phyloP scores from a whole-genome alignment of 2,888 invertebrate species.

The Altica lythri region DNA sequence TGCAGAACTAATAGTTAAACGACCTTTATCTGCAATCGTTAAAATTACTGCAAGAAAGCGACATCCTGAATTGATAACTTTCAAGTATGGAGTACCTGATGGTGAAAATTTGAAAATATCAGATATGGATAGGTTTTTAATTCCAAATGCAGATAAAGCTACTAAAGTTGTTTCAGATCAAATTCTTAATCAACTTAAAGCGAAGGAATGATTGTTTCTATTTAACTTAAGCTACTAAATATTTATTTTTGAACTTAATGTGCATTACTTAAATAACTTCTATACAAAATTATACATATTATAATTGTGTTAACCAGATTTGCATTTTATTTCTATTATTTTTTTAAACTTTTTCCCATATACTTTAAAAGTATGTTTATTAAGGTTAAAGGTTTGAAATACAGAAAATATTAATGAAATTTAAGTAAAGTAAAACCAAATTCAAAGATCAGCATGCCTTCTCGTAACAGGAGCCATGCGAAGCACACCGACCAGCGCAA shows the following conservation, averaged over 20 bases:
- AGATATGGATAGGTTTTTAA: slow-evolving; percentile 90
- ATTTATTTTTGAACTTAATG: slow-evolving; percentile 24
- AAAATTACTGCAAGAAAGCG: slow-evolving; percentile 97
- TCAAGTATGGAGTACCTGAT: slow-evolving; percentile 89
- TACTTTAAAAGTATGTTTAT: too few relatives aligned
- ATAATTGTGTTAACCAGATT: slow-evolving; percentile 26
- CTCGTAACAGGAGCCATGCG: too few relatives aligned
- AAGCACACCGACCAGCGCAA: too few relatives aligned
- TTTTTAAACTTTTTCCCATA: too few relatives aligned
- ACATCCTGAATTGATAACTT: slow-evolving; percentile 94
- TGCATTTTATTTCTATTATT: slow-evolving; percentile 4
- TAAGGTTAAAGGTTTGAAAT: too few relatives aligned
- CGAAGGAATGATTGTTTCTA: slow-evolving; percentile 46
- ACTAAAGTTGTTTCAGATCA: slow-evolving; percentile 89
- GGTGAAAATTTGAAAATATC: slow-evolving; percentile 80
- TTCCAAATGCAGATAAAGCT: slow-evolving; percentile 88
- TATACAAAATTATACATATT: slow-evolving; percentile 25
- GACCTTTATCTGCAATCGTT: slow-evolving; percentile 89
- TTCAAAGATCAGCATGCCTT: too few relatives aligned
- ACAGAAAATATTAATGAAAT: too few relatives aligned
- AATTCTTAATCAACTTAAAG: slow-evolving; percentile 70
- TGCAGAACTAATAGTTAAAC: slow-evolving; percentile 83
- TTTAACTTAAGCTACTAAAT: slow-evolving; percentile 14
- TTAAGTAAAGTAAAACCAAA: too few relatives aligned
- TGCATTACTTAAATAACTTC: slow-evolving; percentile 32